Conservation (phyloP, 2,113 vertebrate genomes). For the Catagonus wagneri region DNA sequence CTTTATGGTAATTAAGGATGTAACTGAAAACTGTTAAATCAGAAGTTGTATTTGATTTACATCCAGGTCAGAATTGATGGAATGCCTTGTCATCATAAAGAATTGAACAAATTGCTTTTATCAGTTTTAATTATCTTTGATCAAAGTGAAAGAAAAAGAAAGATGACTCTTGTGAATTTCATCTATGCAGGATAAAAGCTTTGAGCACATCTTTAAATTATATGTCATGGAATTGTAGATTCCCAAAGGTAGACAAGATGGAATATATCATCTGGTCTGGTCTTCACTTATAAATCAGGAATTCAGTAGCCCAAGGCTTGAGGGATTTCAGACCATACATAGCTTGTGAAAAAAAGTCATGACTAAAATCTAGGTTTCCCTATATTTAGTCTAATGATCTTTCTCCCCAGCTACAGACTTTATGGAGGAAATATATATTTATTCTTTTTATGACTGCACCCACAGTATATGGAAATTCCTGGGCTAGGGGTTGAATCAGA, state of each 20-base stretch:
- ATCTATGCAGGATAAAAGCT: conserved; percentile 26
- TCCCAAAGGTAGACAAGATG: not conserved
- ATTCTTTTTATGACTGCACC: no score
- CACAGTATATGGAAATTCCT: no score
- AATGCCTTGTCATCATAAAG: conserved; percentile 65
- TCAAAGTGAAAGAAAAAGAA: conserved; percentile 39
- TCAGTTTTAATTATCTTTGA: conserved; percentile 26
- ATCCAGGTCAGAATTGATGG: conserved; percentile 50
- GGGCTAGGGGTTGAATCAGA: no score
- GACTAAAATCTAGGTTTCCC: not conserved
- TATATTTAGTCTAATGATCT: not conserved
- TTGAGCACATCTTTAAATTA: conserved; percentile 20
- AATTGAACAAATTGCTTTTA: conserved; percentile 67
- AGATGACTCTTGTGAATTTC: conserved; percentile 35
- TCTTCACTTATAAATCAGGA: not conserved
- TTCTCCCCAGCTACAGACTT: not conserved
- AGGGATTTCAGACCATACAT: not conserved
- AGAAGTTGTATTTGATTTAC: conserved; percentile 53
- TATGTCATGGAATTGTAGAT: not conserved
- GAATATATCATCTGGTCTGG: not conserved
- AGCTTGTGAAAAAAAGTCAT: not conserved
- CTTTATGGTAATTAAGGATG: not conserved
- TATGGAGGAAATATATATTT: not conserved
- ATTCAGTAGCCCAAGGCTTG: not conserved
- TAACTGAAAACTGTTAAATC: conserved; percentile 57